Base-by-base conservation (phyloP, 2,113 vertebrate genomes). In the Cranoglanis bouderius region DNA sequence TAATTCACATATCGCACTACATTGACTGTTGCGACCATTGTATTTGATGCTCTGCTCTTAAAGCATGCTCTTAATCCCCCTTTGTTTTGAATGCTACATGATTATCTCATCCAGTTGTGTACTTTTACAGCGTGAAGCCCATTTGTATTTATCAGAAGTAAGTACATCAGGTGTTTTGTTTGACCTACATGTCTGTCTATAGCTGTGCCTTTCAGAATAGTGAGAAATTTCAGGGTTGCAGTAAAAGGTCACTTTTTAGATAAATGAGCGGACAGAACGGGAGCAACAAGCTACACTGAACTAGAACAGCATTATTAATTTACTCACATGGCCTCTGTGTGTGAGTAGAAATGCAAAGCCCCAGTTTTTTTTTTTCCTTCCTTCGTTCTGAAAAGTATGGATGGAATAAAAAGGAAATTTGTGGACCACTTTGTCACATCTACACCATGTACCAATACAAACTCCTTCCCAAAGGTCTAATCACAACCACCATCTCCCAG, bases 221-320 rank as follows among this genome's bases (percentile, higher is more conserved):
- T 55, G 40, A 80, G 61, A 10, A 51, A 40, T 82, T 63, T 67
- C 51, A 63, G n/a, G 40, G 57, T 74, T 70, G 46, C 57, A 21
- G 21, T 32, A 35, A 77, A 74, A 88, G 53, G 82, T 78, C 82
- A 84, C 19, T 35, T 19, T 61, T 84, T 53, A 93, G 90, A 92
- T 90, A 90, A 92, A 93, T 92, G 91, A 91, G 57, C 83, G 72
- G 89, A 87, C 86, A 88, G 87, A 91, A 89, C 80, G 53, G 55
- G 93, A 88, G 92, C 75, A 77, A 26, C 90, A 90, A 49, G 87
- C 89, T 90, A 92, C 93, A 91, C 91, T 92, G 92, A 90, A 81
- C 84, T n/a, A 32, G 87, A 93, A 82, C 87, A 72, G 85, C 78
- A 88, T 51, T 92, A 89, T 93, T 92, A 90, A 88, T 88, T 91